Base-by-base conservation (phyloP, 2,797 vertebrate genomes). In the Austrolebias charrua region DNA sequence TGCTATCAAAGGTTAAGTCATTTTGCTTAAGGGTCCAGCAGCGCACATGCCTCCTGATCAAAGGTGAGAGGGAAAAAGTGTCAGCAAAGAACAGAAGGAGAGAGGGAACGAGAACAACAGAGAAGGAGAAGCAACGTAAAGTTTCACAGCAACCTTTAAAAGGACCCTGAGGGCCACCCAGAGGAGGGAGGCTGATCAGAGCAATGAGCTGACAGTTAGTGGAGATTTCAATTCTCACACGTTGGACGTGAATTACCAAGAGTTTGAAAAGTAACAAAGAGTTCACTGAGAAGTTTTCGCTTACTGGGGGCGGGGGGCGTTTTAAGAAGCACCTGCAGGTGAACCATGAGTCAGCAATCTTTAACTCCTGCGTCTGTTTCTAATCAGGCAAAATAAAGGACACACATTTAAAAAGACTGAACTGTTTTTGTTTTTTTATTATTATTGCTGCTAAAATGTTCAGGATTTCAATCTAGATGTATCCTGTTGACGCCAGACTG, bases 171-270 rank as follows among this genome's bases (percentile, higher is more conserved):
- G 69, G 84, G 65, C 62, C 64, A 53, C 75, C 79, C 74, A 67
- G 57, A 77, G 79, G 71, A 77, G 62, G 51, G 5, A 70, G 64
- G 52, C 59, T 63, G 84, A 84, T 89, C 79, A 86, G 62, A 87
- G 73, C 56, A 69, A 70, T 66, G 66, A 63, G 15, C 67, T 77
- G 82, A 85, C 82, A 82, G 71, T 59, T 75, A 50, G 56, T 58
- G 43, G 61, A 81, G 69, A 71, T 75, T 83, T 77, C 69, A 70
- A 76, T 60, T 59, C 60, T 73, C 70, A 38, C 50, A 76, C 72
- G 57, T 78, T 77, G 66, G 56, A 78, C 71, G 75, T 65, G 61
- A 81, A 83, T 73, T 33, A 75, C 45, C 50, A 11, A 62, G 56
- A 56, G 62, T 53, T 76, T 76, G 60, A 42, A 56, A 80, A 73